These are phyloP conservation scores for Prinia subflava DNA, from an alignment of 2,113 vertebrate genomes.

Conservation along the genomic window DNA sequence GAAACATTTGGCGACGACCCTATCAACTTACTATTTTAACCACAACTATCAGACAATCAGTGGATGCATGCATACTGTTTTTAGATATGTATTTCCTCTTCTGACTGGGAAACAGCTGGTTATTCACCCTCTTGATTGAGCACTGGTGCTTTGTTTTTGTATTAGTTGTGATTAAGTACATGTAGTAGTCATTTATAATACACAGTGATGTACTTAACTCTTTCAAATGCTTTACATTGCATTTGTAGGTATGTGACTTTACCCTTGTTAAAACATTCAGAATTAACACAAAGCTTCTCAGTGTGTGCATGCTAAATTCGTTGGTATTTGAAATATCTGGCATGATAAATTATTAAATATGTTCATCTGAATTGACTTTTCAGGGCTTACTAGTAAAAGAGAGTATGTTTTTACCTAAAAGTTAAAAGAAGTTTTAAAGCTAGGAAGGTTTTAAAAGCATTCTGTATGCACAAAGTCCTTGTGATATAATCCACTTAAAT, in stretches of 20 bases:
- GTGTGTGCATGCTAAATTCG: not conserved
- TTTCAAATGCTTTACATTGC: not conserved
- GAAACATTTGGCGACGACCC: not conserved
- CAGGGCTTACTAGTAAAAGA: not conserved
- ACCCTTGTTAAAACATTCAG: not conserved
- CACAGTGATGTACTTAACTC: not conserved
- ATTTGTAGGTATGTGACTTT: not conserved
- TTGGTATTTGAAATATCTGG: not conserved
- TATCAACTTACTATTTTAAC: not conserved
- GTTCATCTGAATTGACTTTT: not conserved
- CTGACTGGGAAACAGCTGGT: not conserved
- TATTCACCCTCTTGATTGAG: not conserved
- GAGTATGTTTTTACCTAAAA: not conserved
- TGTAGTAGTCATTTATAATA: not conserved
- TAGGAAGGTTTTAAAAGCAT: not conserved
- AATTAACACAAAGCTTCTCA: not conserved
- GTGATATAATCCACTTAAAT: not conserved
- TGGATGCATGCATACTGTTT: not conserved
- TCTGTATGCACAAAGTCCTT: not conserved
- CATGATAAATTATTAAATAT: not conserved
- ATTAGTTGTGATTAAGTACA: not conserved
- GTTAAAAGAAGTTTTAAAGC: not conserved
- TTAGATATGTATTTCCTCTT: not conserved
- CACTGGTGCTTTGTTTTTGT: not conserved
- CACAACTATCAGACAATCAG: not conserved